Base-by-base conservation (phyloP, 2,888 invertebrate species). In the Campopleginae sp. region DNA sequence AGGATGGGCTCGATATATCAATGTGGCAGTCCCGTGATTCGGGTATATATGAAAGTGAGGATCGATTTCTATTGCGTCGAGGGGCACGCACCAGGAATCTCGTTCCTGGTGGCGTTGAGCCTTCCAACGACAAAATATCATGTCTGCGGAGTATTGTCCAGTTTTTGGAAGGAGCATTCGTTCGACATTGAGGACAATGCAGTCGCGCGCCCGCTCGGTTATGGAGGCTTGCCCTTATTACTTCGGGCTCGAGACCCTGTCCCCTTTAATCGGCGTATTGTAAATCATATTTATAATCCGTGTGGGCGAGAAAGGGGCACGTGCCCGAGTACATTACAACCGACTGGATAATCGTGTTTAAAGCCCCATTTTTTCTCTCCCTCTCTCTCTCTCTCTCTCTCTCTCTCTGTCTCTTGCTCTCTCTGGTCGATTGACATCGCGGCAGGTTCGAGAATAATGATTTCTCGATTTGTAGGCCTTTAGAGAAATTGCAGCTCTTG, bases 251-350 rank as follows among this genome's bases (percentile, higher is more conserved):
- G 7, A 48, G 44, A 63, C 38, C 80, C 12, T 17, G 48, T 68
- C 54, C 51, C n/a, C 19, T 23, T 19, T 19, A 27, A 58, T 58
- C 54, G 54, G 48, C 63, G 31, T 83, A 86, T 84, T 77, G 87
- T 90, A 92, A 92, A 92, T 93, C 91, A 92, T 93, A 93, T 93
- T 93, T 91, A 93, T 93, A 93, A 93, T 93, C 93, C 92, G 90
- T 88, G 90, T 89, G 91, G 90, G 90, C 90, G 91, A 92, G 91
- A 91, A 90, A 87, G 87, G 87, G 91, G 90, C 93, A 93, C 93
- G 93, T 93, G 93, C 90, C 91, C 54, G 80, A 86, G 84, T 88
- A 86, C 87, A 88, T 90, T 88, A 90, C 87, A 88, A 84, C 85
- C 76, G 84, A 85, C 78, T 83, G 75, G 85, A 89, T 93, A 92